A percentile compares a stretch with the other conserved stretches of the same genome.
phyloP scores from a whole-genome alignment of 2,113 vertebrate genomes.

The Strix uralensis region DNA sequence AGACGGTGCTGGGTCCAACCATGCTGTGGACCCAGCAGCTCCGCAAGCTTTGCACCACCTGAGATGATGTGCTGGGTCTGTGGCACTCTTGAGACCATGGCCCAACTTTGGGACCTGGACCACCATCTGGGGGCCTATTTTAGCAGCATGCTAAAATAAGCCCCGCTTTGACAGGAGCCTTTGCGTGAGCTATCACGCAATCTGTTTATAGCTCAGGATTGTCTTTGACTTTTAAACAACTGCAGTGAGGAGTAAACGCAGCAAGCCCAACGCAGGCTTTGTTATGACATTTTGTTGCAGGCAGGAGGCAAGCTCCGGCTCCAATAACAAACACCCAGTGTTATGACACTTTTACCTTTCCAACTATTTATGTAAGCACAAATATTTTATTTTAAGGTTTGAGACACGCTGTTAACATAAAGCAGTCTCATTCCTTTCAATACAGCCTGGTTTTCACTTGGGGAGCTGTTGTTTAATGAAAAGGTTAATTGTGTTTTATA shows the following conservation, averaged over 20 bases:
- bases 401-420: conserved; percentile 62
- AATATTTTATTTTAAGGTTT: conserved; percentile 73
- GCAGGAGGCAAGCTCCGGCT: conserved; percentile 66
- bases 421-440: conserved; percentile 63
- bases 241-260: conserved; percentile 55
- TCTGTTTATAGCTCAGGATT: conserved; percentile 33
- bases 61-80: fast-evolving
- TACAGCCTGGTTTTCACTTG: background rate
- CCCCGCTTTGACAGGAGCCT: background rate
- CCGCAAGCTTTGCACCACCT: background rate
- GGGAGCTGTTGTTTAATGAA: conserved; percentile 64
- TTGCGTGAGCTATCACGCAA: background rate
- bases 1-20: too few species aligned
- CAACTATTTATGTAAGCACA: conserved; percentile 74
- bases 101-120: too few species aligned
- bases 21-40: too few species aligned
- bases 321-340: conserved; percentile 71
- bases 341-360: conserved; percentile 79
- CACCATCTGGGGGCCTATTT: too few species aligned
- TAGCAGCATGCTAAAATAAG: background rate
- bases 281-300: conserved; percentile 73
- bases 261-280: background rate
- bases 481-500: conserved; percentile 72
- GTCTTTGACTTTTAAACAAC: conserved; percentile 50
- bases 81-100: too few species aligned